A percentile compares a stretch with the other conserved stretches of the same genome.
Conservation (phyloP, 35 echinoderm and acorn worm genomes). For the Apostichopus californicus region DNA sequence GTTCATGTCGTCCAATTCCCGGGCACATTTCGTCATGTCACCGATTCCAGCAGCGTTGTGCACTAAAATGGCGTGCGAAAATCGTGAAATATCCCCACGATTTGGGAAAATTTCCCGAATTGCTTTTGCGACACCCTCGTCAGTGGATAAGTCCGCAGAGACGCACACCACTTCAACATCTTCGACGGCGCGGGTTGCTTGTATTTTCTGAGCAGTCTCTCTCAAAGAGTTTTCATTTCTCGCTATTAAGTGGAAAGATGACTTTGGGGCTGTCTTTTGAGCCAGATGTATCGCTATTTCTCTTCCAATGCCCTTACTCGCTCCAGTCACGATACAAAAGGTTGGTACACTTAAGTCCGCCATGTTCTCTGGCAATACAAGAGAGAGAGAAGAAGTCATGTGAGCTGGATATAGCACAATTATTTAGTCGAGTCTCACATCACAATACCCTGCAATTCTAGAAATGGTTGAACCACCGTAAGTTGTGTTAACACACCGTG, state of each 20-base stretch:
- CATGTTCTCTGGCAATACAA: too few relatives aligned
- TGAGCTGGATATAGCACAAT: too few relatives aligned
- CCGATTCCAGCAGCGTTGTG: conserved; percentile 55
- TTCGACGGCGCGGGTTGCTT: neutral
- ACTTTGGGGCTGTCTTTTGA: neutral
- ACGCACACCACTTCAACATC: conserved; percentile 11
- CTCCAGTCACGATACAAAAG: conserved; percentile 32
- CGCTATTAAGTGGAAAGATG: conserved; percentile 16
- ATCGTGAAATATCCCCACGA: conserved; percentile 3
- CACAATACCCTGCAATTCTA: too few relatives aligned
- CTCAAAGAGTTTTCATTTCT: neutral
- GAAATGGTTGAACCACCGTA: too few relatives aligned
- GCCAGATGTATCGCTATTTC: conserved; percentile 11
- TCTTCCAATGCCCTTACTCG: conserved; percentile 26
- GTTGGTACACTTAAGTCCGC: too few relatives aligned
- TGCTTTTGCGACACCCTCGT: neutral
- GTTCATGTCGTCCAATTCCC: conserved; percentile 19
- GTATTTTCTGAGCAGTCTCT: neutral
- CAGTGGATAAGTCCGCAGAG: neutral
- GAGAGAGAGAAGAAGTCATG: too few relatives aligned
- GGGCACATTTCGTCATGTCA: neutral
- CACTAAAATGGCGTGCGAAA: conserved; percentile 59
- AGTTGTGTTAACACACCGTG: too few relatives aligned
- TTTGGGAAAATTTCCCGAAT: neutral
- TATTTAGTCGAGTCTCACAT: too few relatives aligned